A percentile compares a stretch with the other conserved stretches of the same genome.
Conservation (phyloP, 2,888 invertebrate genomes). For the Diabrotica balteata region DNA sequence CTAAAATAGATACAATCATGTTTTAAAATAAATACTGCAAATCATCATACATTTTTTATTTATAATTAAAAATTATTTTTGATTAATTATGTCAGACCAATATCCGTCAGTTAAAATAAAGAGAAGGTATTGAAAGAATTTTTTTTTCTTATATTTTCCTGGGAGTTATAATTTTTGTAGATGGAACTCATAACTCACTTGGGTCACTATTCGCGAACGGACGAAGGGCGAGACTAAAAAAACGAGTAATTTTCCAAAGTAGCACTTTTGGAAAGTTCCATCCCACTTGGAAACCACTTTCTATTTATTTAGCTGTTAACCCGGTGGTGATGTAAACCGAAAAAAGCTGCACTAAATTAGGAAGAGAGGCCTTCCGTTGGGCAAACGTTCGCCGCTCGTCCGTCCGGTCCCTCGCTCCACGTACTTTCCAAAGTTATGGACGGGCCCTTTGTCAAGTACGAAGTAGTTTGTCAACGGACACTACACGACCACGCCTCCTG, state of each 20-base stretch:
- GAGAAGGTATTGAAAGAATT: no score
- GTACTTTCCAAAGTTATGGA: constrained; percentile 50
- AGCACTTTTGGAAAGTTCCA: constrained; percentile 20
- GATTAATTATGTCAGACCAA: no score
- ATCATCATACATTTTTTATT: no score
- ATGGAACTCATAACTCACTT: not conserved
- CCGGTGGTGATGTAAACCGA: constrained; percentile 22
- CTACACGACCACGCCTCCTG: constrained; percentile 33
- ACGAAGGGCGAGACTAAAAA: constrained; percentile 3
- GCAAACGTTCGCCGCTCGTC: constrained; percentile 20
- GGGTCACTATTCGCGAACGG: constrained; percentile 1
- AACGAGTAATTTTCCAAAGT: constrained; percentile 24
- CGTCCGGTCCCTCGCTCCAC: constrained; percentile 1
- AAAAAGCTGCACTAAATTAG: constrained; percentile 33
- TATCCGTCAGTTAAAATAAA: no score
- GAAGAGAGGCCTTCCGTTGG: constrained; percentile 26
- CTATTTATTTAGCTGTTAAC: constrained; percentile 30
- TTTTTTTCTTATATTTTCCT: no score
- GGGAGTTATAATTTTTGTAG: no score
- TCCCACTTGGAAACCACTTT: constrained; percentile 26
- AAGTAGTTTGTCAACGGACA: constrained; percentile 50
- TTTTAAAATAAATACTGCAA: no score
- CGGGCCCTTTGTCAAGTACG: constrained; percentile 49
- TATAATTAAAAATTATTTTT: no score
- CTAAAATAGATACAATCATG: no score